These are phyloP conservation scores for Cotesia typhae DNA, from an alignment of 1,140 invertebrate genomes.

Conservation along the genomic window DNA sequence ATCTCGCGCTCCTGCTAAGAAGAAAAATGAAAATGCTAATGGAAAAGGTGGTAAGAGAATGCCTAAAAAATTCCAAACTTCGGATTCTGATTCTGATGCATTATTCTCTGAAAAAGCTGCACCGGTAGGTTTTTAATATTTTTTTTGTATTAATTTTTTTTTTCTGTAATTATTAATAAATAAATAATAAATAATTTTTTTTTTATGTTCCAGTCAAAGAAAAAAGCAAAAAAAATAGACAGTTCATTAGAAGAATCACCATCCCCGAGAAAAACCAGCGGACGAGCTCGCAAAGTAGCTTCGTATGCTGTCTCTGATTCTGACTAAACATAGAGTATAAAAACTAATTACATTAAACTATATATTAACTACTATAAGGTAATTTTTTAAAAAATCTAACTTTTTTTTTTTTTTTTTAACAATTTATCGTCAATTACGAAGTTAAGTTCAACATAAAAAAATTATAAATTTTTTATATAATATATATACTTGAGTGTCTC, in stretches of 20 bases:
- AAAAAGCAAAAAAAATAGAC: conserved; percentile 48
- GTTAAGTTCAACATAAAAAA: not conserved
- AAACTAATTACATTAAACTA: not conserved
- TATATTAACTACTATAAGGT: not conserved
- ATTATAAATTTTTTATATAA: not conserved
- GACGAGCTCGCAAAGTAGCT: conserved; percentile 52
- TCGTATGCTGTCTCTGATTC: conserved; percentile 54
- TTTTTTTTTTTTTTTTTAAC: not conserved
- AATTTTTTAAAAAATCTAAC: not conserved
- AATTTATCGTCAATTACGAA: not conserved
- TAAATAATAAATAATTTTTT: conserved; percentile 2
- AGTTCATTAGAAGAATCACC: conserved; percentile 40
- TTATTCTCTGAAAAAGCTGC: conserved; percentile 41
- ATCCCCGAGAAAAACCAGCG: conserved; percentile 42
- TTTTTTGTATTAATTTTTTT: not conserved
- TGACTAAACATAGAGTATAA: conserved; percentile 2
- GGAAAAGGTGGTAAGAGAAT: conserved; percentile 49
- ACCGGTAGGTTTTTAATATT: conserved; percentile 40
- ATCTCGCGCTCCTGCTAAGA: conserved; percentile 49
- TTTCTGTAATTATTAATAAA: not conserved
- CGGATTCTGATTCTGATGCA: conserved; percentile 54
- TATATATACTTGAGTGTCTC: not conserved
- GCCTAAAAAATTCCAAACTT: conserved; percentile 48
- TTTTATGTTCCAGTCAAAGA: conserved; percentile 46
- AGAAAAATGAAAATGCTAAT: conserved; percentile 58